Conservation (phyloP, 1,140 invertebrate species). For the Sarcophaga peregrina region DNA sequence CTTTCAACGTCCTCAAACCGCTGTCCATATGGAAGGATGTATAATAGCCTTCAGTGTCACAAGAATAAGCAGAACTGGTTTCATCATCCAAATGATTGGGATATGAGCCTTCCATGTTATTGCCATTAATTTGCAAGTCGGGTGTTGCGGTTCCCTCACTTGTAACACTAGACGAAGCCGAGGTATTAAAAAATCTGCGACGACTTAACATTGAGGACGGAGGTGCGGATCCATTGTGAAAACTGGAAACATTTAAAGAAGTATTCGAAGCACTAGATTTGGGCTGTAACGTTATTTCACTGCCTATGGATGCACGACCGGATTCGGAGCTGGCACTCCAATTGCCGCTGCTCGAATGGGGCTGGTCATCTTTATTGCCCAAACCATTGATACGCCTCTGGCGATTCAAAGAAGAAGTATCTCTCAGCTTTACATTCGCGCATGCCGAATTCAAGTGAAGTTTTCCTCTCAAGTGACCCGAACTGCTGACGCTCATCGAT, state of each 20-base stretch:
- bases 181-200: slow-evolving; percentile 76
- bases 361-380: slow-evolving; percentile 77
- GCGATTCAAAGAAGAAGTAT: slow-evolving; percentile 73
- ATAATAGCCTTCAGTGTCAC: slow-evolving; percentile 97
- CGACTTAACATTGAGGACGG: slow-evolving; percentile 77
- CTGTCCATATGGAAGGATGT: slow-evolving; percentile 97
- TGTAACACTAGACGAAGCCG: slow-evolving; percentile 83
- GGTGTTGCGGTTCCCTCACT: slow-evolving; percentile 88
- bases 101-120: slow-evolving; percentile 70
- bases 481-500: slow-evolving; percentile 68
- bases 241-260: slow-evolving; percentile 72
- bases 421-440: slow-evolving; percentile 75
- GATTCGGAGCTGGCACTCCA: slow-evolving; percentile 93
- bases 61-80: slow-evolving; percentile 92
- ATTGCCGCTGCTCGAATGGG: slow-evolving; percentile 90
- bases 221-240: slow-evolving; percentile 70
- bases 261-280: slow-evolving; percentile 77
- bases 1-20: slow-evolving; percentile 85
- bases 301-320: slow-evolving; percentile 84
- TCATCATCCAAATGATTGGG: slow-evolving; percentile 79
- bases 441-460: slow-evolving; percentile 51
- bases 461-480: slow-evolving; percentile 60
- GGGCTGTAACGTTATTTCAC: slow-evolving; percentile 82
- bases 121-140: slow-evolving; percentile 75
- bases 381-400: slow-evolving; percentile 69